phyloP scores from a whole-genome alignment of 1,140 invertebrate genomes.

The Agrypnia vestita region DNA sequence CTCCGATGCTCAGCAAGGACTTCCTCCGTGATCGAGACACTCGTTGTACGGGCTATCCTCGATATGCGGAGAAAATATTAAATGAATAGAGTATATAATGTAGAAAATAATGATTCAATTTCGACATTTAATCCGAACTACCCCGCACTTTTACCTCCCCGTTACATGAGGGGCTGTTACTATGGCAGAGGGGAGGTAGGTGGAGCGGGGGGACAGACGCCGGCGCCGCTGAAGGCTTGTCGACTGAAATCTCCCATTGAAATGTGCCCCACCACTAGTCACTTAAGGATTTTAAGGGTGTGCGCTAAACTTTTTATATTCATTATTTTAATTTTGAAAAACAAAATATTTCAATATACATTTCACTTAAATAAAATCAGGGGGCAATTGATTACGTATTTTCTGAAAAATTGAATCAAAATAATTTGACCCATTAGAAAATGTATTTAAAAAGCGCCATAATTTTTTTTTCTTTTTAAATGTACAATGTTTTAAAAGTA shows the following conservation, averaged over 20 bases:
- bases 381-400: too few relatives aligned
- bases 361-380: too few relatives aligned
- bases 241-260: slow-evolving; percentile 56
- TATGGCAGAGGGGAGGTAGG: slow-evolving; percentile 15
- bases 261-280: slow-evolving; percentile 48
- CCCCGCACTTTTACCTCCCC: background rate
- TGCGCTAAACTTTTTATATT: background rate
- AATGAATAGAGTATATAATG: background rate
- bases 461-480: too few relatives aligned
- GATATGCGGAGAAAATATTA: too few relatives aligned
- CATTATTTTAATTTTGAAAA: background rate
- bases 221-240: slow-evolving; percentile 58
- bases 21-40: too few relatives aligned
- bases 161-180: slow-evolving; percentile 30
- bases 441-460: too few relatives aligned
- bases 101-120: background rate
- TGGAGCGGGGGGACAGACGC: slow-evolving; percentile 42
- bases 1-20: too few relatives aligned
- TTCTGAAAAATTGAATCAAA: too few relatives aligned
- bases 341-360: too few relatives aligned
- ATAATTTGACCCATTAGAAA: too few relatives aligned
- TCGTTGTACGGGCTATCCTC: too few relatives aligned
- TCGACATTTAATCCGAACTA: background rate
- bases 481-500: too few relatives aligned
- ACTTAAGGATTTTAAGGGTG: slow-evolving; percentile 16